A percentile compares a stretch with the other conserved stretches of the same genome.
These are phyloP conservation scores for Dromaius novaehollandiae DNA, from an alignment of 2,113 vertebrate species.

Conservation along the genomic window DNA sequence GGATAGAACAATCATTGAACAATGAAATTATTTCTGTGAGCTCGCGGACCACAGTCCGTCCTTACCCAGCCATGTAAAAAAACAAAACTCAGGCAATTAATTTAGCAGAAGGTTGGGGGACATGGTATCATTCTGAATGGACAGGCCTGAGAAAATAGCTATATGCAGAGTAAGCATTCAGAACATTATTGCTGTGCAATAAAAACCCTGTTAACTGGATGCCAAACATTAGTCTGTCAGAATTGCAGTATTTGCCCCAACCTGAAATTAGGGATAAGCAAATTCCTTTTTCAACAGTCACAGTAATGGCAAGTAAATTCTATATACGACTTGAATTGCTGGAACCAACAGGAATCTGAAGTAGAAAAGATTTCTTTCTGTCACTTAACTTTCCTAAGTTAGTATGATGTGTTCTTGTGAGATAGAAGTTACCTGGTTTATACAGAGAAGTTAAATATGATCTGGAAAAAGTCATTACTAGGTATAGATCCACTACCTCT, in stretches of 20 bases:
- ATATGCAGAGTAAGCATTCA: background rate
- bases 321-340: background rate
- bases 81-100: conserved; percentile 33
- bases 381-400: background rate
- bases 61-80: background rate
- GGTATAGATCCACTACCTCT: background rate
- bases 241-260: background rate
- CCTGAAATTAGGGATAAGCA: background rate
- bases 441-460: rapidly evolving
- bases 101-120: background rate
- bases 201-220: background rate
- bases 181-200: background rate
- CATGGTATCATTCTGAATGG: conserved; percentile 35
- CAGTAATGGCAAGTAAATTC: background rate
- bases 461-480: background rate
- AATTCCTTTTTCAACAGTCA: conserved; percentile 21
- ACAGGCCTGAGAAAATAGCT: conserved; percentile 3
- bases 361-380: background rate
- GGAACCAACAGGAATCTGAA: background rate
- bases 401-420: rapidly evolving
- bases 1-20: conserved; percentile 19
- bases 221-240: background rate
- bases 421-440: rapidly evolving
- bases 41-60: background rate
- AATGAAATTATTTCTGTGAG: conserved; percentile 26